Percentiles rank a stretch among this genome's conserved stretches.
Conservation (phyloP, 2,797 vertebrate species). For the Cyprinella venusta region DNA sequence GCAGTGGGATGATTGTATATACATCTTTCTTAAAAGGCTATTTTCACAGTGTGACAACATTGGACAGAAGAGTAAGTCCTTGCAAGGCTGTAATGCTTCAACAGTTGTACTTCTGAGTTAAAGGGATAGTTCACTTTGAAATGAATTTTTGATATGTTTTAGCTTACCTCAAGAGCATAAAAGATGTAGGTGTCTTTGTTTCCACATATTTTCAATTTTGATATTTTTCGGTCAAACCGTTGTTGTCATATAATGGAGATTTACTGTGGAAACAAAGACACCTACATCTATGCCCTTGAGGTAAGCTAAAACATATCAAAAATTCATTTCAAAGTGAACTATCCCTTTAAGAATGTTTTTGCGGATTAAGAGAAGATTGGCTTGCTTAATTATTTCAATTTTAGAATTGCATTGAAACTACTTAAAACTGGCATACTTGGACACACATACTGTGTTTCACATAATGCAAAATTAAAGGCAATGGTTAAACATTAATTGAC, state of each 20-base stretch:
- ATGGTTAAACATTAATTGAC: not conserved
- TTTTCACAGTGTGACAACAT: not conserved
- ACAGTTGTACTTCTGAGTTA: not conserved
- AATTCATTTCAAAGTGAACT: no score
- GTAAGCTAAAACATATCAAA: no score
- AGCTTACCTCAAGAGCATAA: no score
- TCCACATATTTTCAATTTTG: no score
- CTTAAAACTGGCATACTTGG: not conserved
- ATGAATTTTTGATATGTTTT: no score
- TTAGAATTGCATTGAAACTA: not conserved
- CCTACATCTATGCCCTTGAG: no score
- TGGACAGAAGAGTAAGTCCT: not conserved
- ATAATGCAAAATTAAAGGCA: not conserved
- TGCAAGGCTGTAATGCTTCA: not conserved
- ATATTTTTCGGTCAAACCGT: no score
- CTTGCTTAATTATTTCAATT: not conserved
- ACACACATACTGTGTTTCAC: not conserved
- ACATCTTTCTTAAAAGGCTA: conserved; percentile 8
- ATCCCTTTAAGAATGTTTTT: not conserved
- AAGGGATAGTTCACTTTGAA: no score
- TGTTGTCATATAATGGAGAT: no score
- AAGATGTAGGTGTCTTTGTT: no score
- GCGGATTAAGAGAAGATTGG: no score
- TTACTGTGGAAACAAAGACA: no score
- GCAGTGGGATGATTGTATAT: conserved; percentile 5